Evolutionary conservation across 2,888 invertebrate genomes (phyloP).

Genomic region (Dicyrtomina minuta): DNA sequence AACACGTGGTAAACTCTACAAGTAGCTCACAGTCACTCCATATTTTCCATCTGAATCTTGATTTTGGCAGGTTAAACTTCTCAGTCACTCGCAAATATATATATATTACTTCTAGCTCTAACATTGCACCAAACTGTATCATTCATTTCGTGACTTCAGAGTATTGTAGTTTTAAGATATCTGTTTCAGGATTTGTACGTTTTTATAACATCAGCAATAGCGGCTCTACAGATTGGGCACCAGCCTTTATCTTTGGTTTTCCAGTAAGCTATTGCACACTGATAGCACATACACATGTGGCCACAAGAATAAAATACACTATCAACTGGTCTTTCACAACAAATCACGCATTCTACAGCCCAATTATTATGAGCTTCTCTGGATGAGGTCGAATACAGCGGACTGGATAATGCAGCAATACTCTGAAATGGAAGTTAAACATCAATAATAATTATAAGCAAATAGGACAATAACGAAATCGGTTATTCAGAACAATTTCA

Average conservation of each 20-base stretch:
- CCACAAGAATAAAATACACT: slow-evolving; percentile 93
- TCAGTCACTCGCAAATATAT: slow-evolving; percentile 5
- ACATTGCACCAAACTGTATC: slow-evolving; percentile 27
- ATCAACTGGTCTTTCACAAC: slow-evolving; percentile 91
- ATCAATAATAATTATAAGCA: not conserved
- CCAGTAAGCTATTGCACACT: slow-evolving; percentile 89
- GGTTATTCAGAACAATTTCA: too few relatives aligned
- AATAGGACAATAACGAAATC: too few relatives aligned
- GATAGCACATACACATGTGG: slow-evolving; percentile 98
- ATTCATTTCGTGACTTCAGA: slow-evolving; percentile 17
- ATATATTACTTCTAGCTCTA: not conserved
- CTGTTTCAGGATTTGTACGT: slow-evolving; percentile 67
- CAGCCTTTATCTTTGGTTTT: slow-evolving; percentile 84
- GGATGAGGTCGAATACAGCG: not conserved
- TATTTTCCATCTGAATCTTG: not conserved
- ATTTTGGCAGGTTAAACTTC: slow-evolving; percentile 17
- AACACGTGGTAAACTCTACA: not conserved
- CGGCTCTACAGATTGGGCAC: slow-evolving; percentile 91
- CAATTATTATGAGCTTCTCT: slow-evolving; percentile 16
- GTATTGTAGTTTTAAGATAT: slow-evolving; percentile 22
- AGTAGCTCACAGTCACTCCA: not conserved
- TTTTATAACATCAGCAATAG: slow-evolving; percentile 91
- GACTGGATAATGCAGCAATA: not conserved
- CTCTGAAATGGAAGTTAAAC: not conserved
- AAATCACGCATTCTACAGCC: slow-evolving; percentile 79